Evolutionary conservation across 35 echinoderm and acorn worm species (phyloP).

Genomic region (Eucidaris tribuloides): DNA sequence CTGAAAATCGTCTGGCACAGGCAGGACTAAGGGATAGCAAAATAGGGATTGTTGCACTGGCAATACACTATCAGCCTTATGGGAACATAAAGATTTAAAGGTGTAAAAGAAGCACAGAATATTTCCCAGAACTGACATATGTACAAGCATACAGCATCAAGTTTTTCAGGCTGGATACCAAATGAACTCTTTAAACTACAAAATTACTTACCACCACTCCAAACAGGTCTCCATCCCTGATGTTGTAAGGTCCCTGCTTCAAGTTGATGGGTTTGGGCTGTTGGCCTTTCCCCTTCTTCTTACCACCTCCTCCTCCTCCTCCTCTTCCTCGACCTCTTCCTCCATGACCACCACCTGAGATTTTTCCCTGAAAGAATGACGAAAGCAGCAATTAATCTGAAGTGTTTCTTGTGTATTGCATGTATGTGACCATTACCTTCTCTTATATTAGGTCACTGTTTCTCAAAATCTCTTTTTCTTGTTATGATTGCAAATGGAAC

Average conservation of each 20-base stretch:
- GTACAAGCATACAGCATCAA: no score
- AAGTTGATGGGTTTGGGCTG: constrained; percentile 31
- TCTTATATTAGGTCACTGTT: not conserved
- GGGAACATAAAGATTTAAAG: no score
- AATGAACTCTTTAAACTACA: no score
- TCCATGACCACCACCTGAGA: not conserved
- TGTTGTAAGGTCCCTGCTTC: constrained; percentile 76
- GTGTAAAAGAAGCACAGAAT: no score
- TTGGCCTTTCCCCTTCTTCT: constrained; percentile 51
- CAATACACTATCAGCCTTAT: no score
- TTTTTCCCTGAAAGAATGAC: no score
- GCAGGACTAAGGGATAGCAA: no score
- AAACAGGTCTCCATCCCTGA: constrained; percentile 87
- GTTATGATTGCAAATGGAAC: not conserved
- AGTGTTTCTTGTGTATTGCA: not conserved
- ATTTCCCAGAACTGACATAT: no score
- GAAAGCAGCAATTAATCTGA: not conserved
- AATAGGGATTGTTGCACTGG: no score
- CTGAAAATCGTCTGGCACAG: no score
- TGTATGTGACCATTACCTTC: not conserved
- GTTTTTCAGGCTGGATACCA: no score
- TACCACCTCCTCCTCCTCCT: constrained; percentile 25
- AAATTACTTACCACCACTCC: constrained; percentile 84
- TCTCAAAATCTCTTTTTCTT: not conserved
- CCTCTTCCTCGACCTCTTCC: constrained; percentile 13